phyloP scores from a whole-genome alignment of 1,140 invertebrate species.

The Diabrotica undecimpunctata region DNA sequence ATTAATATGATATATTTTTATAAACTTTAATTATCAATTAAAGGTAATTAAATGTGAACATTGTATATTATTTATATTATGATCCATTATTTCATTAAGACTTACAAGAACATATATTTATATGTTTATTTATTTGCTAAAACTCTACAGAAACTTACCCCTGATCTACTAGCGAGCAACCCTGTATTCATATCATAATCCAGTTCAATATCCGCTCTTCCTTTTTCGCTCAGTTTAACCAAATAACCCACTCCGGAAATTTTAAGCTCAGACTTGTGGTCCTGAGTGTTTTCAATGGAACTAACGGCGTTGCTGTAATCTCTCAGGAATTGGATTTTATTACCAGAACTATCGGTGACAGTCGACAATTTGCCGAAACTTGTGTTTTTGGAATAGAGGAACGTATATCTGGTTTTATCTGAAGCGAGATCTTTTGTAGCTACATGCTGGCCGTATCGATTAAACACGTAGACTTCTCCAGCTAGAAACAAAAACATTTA shows the following conservation, averaged over 20 bases:
- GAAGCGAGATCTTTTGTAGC: conserved; percentile 90
- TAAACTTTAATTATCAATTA: no score
- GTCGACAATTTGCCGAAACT: conserved; percentile 91
- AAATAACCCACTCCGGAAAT: conserved; percentile 84
- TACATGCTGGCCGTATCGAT: conserved; percentile 91
- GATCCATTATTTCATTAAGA: no score
- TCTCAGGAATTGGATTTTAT: conserved; percentile 86
- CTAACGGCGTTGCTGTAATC: conserved; percentile 87
- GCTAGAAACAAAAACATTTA: conserved; percentile 47
- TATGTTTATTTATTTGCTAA: no score
- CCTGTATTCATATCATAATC: conserved; percentile 82
- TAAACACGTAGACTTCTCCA: conserved; percentile 92
- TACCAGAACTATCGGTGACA: conserved; percentile 88
- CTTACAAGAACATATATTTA: no score
- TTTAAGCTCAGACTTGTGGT: conserved; percentile 85
- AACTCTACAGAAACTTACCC: conserved; percentile 51
- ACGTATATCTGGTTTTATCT: conserved; percentile 87
- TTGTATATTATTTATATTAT: no score
- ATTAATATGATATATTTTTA: no score
- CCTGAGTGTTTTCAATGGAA: conserved; percentile 90
- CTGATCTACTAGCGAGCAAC: conserved; percentile 73
- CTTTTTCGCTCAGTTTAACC: conserved; percentile 76
- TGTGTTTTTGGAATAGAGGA: conserved; percentile 94
- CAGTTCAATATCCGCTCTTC: conserved; percentile 74
- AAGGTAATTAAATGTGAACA: no score